Percentiles rank a stretch among this genome's conserved stretches.
Evolutionary conservation across 2,113 vertebrate genomes (phyloP).

Genomic region (Perognathus longimembris): DNA sequence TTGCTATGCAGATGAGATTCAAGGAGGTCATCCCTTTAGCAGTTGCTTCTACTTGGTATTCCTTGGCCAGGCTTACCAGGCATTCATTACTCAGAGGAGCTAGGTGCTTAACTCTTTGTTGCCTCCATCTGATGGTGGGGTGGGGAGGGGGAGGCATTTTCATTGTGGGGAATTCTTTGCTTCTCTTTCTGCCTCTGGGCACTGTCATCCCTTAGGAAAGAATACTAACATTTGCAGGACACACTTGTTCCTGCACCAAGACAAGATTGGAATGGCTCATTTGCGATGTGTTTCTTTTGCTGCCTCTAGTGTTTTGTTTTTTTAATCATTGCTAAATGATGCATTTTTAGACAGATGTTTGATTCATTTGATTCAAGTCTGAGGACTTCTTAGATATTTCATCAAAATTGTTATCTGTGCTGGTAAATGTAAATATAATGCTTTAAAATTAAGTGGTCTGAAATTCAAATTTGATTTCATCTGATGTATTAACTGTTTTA

Average conservation of each 20-base stretch:
- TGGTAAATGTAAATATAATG: slow-evolving; percentile 39
- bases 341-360: slow-evolving; percentile 51
- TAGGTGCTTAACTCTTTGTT: slow-evolving; percentile 79
- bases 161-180: background rate
- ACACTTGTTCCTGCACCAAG: slow-evolving; percentile 20
- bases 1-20: slow-evolving; percentile 83
- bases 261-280: background rate
- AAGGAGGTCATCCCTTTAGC: slow-evolving; percentile 77
- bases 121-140: background rate
- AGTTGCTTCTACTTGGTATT: slow-evolving; percentile 80
- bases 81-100: slow-evolving; percentile 65
- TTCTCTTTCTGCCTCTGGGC: background rate
- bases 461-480: slow-evolving; percentile 53
- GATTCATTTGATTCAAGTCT: slow-evolving; percentile 45
- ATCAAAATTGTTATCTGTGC: background rate
- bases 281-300: slow-evolving; percentile 45
- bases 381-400: slow-evolving; percentile 46
- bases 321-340: slow-evolving; percentile 36
- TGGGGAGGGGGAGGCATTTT: background rate
- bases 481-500: slow-evolving; percentile 42
- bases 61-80: slow-evolving; percentile 67
- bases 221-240: background rate
- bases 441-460: slow-evolving; percentile 25
- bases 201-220: background rate
- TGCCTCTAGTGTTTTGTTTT: slow-evolving; percentile 37